Base-by-base conservation (phyloP, 1,140 invertebrate species). In the Branchinecta lynchi region DNA sequence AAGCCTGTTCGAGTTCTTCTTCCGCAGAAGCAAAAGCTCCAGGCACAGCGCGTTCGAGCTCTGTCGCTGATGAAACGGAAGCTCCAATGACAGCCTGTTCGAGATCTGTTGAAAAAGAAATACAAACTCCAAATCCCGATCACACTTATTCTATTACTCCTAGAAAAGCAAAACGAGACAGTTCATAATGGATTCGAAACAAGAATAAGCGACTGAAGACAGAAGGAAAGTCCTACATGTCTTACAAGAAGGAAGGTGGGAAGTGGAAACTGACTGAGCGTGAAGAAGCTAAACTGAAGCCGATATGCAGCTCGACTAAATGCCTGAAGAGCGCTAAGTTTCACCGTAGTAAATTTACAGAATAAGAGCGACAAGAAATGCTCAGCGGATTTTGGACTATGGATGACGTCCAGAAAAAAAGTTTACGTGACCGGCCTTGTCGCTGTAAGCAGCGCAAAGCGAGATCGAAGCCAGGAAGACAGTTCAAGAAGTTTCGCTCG, bases 231-330 rank as follows among this genome's bases (percentile, higher is more conserved):
- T n/a, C 46, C 46, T 51, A 51, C n/a, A 51, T 51, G n/a, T 51
- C n/a, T 51, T 51, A 51, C 9, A 51, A 51, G 46, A 51, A n/a
- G 46, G 46, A 51, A 51, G 46, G 46, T 9, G 46, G 46, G 9
- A 51, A 51, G 46, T 51, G 9, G 46, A 51, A 51, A 51, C 46
- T 51, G 46, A 51, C 46, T 51, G 46, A 51, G 46, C 9, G n/a
- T 51, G 46, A 9, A 51, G 46, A 51, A 51, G 46, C 46, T 51
- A 51, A 51, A 51, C 46, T 51, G 46, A 51, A 51, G 46, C 46
- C 46, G 46, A 51, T n/a, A 51, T 51, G 46, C n/a, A n/a, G 9
- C 46, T 51, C 46, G 46, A 51, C 46, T 9, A 51, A 51, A 51
- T 51, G n/a, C 46, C 46, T 51, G 46, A 51, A 51, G 9, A 51